Conservation (phyloP, 2,888 invertebrate species). For the Habroteleia sp. region DNA sequence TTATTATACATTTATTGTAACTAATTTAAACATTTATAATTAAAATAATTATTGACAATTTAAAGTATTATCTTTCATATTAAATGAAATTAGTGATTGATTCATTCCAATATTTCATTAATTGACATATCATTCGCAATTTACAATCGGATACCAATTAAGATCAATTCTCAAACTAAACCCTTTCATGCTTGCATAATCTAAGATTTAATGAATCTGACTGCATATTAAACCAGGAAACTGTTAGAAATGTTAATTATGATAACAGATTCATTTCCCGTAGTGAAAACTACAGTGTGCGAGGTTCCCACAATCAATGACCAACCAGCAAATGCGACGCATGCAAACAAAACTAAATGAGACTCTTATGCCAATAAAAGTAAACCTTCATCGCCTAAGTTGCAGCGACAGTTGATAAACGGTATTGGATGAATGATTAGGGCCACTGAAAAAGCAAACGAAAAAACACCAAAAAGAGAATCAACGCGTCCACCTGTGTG, state of each 20-base stretch:
- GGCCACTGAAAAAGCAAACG: conserved; percentile 30
- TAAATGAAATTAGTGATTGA: too few relatives aligned
- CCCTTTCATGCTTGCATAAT: not conserved
- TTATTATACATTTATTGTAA: too few relatives aligned
- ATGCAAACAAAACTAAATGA: conserved; percentile 33
- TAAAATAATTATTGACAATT: too few relatives aligned
- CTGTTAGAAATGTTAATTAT: conserved; percentile 22
- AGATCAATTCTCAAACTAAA: conserved; percentile 7
- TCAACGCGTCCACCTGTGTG: not conserved
- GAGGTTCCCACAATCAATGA: conserved; percentile 16
- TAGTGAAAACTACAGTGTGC: conserved; percentile 8
- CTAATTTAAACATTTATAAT: too few relatives aligned
- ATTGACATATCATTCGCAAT: too few relatives aligned
- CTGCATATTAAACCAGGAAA: conserved; percentile 12
- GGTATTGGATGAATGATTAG: conserved; percentile 21
- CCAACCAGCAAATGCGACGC: conserved; percentile 23
- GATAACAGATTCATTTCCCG: not conserved
- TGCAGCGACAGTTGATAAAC: too few relatives aligned
- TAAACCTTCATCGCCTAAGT: conserved; percentile 17
- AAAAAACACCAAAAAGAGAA: conserved; percentile 27
- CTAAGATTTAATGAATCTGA: conserved; percentile 5
- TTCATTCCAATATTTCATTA: too few relatives aligned
- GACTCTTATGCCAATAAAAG: conserved; percentile 5
- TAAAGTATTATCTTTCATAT: too few relatives aligned
- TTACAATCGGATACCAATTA: too few relatives aligned